Percentiles rank a stretch among this genome's conserved stretches.
These are phyloP conservation scores for Disparrhopalites patrizii DNA, from an alignment of 2,888 invertebrate genomes.

Conservation along the genomic window DNA sequence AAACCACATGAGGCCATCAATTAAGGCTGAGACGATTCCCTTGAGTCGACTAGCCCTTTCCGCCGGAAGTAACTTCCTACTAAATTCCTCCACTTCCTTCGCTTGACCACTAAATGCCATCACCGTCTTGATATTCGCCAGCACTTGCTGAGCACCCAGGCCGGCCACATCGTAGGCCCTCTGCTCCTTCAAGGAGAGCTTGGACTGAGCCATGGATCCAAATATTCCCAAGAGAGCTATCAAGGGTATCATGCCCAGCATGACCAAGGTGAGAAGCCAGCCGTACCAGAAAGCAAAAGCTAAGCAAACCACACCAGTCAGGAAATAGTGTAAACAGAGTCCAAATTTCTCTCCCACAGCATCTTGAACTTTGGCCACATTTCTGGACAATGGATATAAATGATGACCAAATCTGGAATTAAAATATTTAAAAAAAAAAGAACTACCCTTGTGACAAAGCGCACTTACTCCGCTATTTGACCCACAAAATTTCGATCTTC, in stretches of 20 bases:
- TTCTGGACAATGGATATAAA: too few relatives aligned
- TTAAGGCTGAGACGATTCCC: constrained; percentile 7
- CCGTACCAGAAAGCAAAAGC: constrained; percentile 10
- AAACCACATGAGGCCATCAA: constrained; percentile 66
- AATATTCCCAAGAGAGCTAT: constrained; percentile 1
- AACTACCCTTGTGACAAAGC: too few relatives aligned
- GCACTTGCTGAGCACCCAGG: constrained; percentile 69
- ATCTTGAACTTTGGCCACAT: constrained; percentile 28
- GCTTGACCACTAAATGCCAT: constrained; percentile 71
- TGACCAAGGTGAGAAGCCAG: constrained; percentile 13
- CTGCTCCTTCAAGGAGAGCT: constrained; percentile 46
- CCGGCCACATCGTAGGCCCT: constrained; percentile 67
- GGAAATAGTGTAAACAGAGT: not conserved
- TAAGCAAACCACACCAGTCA: not conserved
- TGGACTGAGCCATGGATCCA: constrained; percentile 42
- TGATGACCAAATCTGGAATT: too few relatives aligned
- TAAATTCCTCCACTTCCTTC: constrained; percentile 60
- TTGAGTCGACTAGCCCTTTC: not conserved
- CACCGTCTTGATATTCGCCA: constrained; percentile 70
- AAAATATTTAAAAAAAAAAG: too few relatives aligned
- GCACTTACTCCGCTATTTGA: constrained; percentile 40
- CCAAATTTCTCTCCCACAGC: constrained; percentile 18
- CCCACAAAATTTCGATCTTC: constrained; percentile 43
- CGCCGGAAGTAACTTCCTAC: not conserved
- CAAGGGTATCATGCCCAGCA: not conserved